Evolutionary conservation across 2,888 invertebrate species (phyloP).

Genomic region (Chrysolina oricalcia): DNA sequence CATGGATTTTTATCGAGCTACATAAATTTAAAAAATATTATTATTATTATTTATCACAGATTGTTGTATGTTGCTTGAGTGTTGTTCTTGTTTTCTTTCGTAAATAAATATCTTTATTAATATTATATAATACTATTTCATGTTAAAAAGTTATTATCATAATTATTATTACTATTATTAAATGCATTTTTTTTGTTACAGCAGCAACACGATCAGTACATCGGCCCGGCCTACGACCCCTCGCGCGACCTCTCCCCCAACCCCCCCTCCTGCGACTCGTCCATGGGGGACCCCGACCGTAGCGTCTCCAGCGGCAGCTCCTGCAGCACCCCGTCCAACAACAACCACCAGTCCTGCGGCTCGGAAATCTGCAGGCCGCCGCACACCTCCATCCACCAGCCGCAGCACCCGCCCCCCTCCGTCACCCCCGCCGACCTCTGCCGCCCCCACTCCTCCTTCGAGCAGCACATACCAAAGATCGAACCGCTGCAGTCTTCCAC

Average conservation of each 20-base stretch:
- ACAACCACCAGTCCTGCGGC: conserved; percentile 74
- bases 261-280: conserved; percentile 77
- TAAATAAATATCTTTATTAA: no score
- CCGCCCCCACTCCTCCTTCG: conserved; percentile 69
- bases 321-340: conserved; percentile 75
- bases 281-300: conserved; percentile 76
- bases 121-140: no score
- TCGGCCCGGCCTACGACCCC: conserved; percentile 81
- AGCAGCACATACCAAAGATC: conserved; percentile 74
- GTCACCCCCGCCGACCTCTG: conserved; percentile 56
- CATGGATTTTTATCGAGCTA: no score
- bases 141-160: no score
- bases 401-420: conserved; percentile 46
- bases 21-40: no score
- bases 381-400: conserved; percentile 59
- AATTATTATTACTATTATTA: no score
- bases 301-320: conserved; percentile 75
- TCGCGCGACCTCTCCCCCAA: conserved; percentile 83
- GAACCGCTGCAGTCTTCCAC: conserved; percentile 73
- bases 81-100: no score
- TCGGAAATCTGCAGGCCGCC: conserved; percentile 69
- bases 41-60: no score
- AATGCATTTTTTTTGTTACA: conserved; percentile 71
- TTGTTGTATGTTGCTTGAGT: no score
- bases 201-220: conserved; percentile 80